phyloP scores from a whole-genome alignment of 2,113 vertebrate genomes.

The Lipophrys pholis region DNA sequence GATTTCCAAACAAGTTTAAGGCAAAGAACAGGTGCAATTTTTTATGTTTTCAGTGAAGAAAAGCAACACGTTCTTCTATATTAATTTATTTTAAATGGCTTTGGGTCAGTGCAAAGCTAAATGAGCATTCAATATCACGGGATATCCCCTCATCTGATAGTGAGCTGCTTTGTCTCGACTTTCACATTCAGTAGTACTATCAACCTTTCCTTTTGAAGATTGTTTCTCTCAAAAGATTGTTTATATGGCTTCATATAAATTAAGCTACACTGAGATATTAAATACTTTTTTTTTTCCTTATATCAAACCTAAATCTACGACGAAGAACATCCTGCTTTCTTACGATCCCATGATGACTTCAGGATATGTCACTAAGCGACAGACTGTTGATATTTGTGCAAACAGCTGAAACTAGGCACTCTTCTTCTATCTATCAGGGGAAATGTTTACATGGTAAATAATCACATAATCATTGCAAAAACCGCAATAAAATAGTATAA shows the following conservation, averaged over 20 bases:
- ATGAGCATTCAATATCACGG: background rate
- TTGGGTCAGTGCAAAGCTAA: slow-evolving; percentile 31
- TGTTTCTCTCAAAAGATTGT: slow-evolving; percentile 63
- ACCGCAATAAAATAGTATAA: slow-evolving; percentile 64
- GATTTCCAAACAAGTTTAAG: too few species aligned
- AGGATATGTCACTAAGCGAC: slow-evolving; percentile 39
- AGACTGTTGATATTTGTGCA: slow-evolving; percentile 38
- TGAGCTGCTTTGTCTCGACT: slow-evolving; percentile 12
- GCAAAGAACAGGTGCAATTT: too few species aligned
- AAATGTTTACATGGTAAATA: slow-evolving; percentile 81
- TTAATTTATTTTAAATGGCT: background rate
- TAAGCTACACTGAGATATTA: slow-evolving; percentile 46
- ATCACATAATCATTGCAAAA: slow-evolving; percentile 62
- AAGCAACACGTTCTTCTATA: too few species aligned
- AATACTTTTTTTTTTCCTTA: slow-evolving; percentile 31
- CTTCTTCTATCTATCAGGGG: slow-evolving; percentile 7
- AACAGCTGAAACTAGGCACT: slow-evolving; percentile 56
- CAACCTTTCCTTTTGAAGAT: slow-evolving; percentile 63
- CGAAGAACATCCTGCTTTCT: slow-evolving; percentile 13
- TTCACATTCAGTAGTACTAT: slow-evolving; percentile 72
- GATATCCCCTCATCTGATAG: slow-evolving; percentile 21
- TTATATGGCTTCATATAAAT: slow-evolving; percentile 70
- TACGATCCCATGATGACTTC: background rate
- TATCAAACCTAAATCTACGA: slow-evolving; percentile 35
- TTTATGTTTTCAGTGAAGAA: too few species aligned